A percentile compares a stretch with the other conserved stretches of the same genome.
phyloP scores from a whole-genome alignment of 1,140 invertebrate species.

The Babylonia areolata region DNA sequence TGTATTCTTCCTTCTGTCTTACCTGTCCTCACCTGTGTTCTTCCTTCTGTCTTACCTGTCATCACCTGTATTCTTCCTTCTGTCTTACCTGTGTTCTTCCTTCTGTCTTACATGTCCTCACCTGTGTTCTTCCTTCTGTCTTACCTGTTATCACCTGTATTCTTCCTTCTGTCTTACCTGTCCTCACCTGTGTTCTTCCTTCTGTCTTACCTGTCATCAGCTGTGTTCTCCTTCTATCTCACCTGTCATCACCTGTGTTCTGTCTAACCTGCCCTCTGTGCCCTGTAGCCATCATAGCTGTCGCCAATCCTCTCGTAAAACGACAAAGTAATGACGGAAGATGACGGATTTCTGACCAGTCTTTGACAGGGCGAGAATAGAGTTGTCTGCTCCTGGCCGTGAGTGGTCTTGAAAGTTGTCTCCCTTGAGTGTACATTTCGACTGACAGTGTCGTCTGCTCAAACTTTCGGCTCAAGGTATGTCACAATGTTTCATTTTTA shows the following conservation, averaged over 20 bases:
- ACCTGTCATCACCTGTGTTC: neutral
- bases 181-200: no score
- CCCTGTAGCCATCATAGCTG: neutral
- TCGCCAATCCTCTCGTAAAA: no score
- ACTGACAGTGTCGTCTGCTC: neutral
- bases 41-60: no score
- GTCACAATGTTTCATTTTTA: neutral
- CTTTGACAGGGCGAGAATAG: neutral
- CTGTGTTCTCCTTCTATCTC: neutral
- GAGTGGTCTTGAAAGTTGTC: neutral
- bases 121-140: no score
- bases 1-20: no score
- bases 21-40: no score
- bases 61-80: no score
- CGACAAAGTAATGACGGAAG: neutral
- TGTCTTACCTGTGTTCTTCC: no score
- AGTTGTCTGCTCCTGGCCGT: neutral
- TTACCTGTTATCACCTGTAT: neutral
- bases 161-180: neutral
- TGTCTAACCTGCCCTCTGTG: neutral
- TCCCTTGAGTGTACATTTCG: neutral
- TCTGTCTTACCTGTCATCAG: neutral
- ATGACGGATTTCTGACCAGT: neutral
- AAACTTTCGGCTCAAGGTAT: neutral
- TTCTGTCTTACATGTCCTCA: no score